These are phyloP conservation scores for Bombus terrestris DNA, from an alignment of 1,140 invertebrate species.

Conservation along the genomic window DNA sequence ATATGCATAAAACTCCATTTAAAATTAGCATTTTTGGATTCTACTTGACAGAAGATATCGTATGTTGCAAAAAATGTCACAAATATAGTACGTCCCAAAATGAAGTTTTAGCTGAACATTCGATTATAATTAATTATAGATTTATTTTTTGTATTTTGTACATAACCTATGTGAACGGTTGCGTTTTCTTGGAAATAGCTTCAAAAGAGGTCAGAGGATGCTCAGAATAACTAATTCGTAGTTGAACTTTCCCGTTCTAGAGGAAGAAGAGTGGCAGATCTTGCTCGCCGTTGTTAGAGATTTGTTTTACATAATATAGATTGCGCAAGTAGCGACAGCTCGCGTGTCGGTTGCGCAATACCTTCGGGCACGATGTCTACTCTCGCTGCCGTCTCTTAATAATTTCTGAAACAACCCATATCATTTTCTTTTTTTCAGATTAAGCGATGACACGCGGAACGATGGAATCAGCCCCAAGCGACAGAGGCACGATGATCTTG, in stretches of 20 bases:
- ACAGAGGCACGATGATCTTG: conserved; percentile 78
- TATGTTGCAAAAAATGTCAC: too few relatives aligned
- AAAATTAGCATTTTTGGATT: too few relatives aligned
- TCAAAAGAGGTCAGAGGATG: neutral
- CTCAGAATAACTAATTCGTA: neutral
- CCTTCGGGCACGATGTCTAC: neutral
- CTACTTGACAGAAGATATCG: too few relatives aligned
- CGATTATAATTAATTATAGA: neutral
- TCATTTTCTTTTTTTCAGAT: conserved; percentile 54
- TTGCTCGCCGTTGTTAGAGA: neutral
- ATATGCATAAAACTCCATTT: too few relatives aligned
- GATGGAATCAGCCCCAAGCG: conserved; percentile 75
- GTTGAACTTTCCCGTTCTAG: neutral
- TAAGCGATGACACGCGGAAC: conserved; percentile 76
- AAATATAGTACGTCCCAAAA: too few relatives aligned
- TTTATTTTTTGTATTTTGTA: neutral
- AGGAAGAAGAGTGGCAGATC: neutral
- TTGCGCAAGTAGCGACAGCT: neutral
- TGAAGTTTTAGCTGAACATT: neutral
- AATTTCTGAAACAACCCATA: neutral
- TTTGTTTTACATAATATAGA: conserved; percentile 39
- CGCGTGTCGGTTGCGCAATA: conserved; percentile 7
- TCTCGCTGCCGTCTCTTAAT: neutral
- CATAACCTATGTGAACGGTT: neutral
- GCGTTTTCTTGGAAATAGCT: neutral